Conservation (phyloP, 2,888 invertebrate genomes). For the Tyria jacobaeae region DNA sequence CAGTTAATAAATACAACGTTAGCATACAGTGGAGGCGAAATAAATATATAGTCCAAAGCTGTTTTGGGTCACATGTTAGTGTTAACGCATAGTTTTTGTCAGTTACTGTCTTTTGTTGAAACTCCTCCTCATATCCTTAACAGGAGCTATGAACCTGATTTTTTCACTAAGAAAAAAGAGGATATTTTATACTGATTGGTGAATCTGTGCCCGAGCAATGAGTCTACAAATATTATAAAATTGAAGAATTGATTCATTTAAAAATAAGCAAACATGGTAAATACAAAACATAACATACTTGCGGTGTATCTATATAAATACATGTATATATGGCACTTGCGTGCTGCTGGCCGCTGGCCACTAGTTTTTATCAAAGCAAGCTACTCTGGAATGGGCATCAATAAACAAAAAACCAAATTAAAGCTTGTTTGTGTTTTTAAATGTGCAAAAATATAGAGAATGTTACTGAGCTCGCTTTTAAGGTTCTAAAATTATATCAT, state of each 20-base stretch:
- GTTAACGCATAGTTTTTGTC: too few species aligned
- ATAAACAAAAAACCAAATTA: background rate
- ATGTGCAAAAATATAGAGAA: background rate
- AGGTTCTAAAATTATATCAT: too few species aligned
- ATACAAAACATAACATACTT: background rate
- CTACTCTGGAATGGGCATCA: conserved; percentile 1
- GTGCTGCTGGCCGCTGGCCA: conserved; percentile 13
- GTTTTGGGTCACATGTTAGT: too few species aligned
- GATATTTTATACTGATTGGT: too few species aligned
- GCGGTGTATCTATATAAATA: background rate
- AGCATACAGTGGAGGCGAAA: too few species aligned
- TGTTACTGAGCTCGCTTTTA: background rate
- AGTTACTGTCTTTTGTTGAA: too few species aligned
- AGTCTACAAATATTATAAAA: background rate
- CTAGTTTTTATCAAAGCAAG: conserved; percentile 4
- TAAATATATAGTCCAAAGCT: too few species aligned
- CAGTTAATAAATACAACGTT: too few species aligned
- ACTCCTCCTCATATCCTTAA: too few species aligned
- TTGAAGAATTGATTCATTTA: too few species aligned
- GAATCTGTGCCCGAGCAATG: background rate
- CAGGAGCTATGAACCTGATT: too few species aligned
- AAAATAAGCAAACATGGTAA: background rate
- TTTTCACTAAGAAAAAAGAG: too few species aligned
- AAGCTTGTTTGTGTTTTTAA: background rate
- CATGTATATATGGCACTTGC: conserved; percentile 4